A percentile compares a stretch with the other conserved stretches of the same genome.
These are phyloP conservation scores for Scortum barcoo DNA, from an alignment of 2,113 vertebrate genomes.

Conservation along the genomic window DNA sequence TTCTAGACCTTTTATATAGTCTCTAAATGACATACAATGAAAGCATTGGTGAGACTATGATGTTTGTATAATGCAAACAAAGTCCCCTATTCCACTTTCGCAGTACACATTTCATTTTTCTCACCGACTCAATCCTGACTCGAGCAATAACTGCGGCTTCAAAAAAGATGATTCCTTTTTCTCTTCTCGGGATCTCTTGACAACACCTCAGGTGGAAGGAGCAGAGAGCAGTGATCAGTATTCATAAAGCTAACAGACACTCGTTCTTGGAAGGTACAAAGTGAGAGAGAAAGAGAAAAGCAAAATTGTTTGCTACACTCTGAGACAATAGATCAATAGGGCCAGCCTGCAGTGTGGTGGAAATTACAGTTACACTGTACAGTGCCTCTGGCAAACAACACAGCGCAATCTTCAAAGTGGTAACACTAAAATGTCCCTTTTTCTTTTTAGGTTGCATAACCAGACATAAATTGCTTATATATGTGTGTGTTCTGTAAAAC, in stretches of 20 bases:
- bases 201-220: constrained; percentile 22
- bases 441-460: constrained; percentile 15
- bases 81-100: not conserved
- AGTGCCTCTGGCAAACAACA: constrained; percentile 45
- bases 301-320: constrained; percentile 54
- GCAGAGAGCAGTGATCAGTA: constrained; percentile 46
- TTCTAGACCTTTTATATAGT: not conserved
- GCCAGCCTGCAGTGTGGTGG: constrained; percentile 32
- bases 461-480: constrained; percentile 27
- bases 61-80: no score
- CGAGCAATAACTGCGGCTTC: not conserved
- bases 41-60: not conserved
- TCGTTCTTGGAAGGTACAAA: constrained; percentile 26
- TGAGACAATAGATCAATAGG: constrained; percentile 65
- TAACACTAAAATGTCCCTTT: not conserved
- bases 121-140: not conserved
- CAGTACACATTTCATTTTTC: not conserved
- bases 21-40: not conserved
- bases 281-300: constrained; percentile 42
- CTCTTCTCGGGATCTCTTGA: not conserved
- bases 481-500: not conserved
- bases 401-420: constrained; percentile 37
- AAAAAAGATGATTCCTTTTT: constrained; percentile 18
- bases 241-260: constrained; percentile 49
- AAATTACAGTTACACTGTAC: constrained; percentile 22